phyloP scores from a whole-genome alignment of 2,113 vertebrate species.

The Tyrannus savana region DNA sequence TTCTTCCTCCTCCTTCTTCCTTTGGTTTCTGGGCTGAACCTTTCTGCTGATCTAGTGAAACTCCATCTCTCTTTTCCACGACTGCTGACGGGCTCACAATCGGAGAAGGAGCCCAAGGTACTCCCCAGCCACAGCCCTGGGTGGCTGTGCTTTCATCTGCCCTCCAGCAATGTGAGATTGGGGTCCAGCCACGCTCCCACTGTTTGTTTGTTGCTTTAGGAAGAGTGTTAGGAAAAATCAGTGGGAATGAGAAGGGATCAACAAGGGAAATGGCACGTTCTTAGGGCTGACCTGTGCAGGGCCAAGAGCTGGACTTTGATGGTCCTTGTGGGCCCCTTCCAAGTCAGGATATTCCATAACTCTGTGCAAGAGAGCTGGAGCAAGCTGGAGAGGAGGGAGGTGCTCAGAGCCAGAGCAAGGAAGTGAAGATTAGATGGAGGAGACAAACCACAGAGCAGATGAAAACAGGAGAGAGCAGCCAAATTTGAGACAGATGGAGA shows the following conservation, averaged over 20 bases:
- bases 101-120: not conserved
- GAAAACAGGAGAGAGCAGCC: constrained; percentile 55
- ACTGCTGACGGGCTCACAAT: not conserved
- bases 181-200: rapidly evolving
- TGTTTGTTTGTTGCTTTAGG: not conserved
- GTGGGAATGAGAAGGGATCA: not conserved
- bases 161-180: rapidly evolving
- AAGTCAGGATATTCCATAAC: not conserved
- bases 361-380: not conserved
- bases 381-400: constrained; percentile 1
- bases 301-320: not conserved
- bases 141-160: not conserved
- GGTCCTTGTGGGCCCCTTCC: not conserved
- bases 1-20: not conserved
- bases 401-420: constrained; percentile 6
- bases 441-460: constrained; percentile 28
- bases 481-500: constrained; percentile 65
- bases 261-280: not conserved
- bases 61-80: not conserved
- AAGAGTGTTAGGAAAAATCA: not conserved
- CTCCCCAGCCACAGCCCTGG: not conserved
- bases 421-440: constrained; percentile 7
- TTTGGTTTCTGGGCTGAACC: not conserved
- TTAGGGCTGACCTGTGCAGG: not conserved
- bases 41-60: not conserved